Base-by-base conservation (phyloP, 1,140 invertebrate genomes). In the Varroa destructor region DNA sequence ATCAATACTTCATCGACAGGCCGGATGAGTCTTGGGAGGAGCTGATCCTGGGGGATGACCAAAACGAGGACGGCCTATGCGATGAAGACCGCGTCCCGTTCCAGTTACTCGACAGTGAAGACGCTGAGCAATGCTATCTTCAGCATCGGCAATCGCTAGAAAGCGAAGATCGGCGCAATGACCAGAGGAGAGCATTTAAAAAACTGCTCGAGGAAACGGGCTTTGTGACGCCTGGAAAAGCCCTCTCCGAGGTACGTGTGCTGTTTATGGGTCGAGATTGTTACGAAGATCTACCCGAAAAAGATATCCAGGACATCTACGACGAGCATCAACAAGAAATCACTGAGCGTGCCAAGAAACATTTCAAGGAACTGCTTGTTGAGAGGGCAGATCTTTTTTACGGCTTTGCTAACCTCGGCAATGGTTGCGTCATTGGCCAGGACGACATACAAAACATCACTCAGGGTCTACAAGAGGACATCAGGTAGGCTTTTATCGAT, bases 341-440 rank as follows among this genome's bases (percentile, higher is more conserved):
- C 70, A 89, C 91, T 77, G 87, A 91, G 76, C 86, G 88, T 77
- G 91, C 93, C 43, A 91, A 93, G 79, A 86, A 89, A 74, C 93
- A 95, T 80, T 93, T 96, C 78, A 80, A 93, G 83, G 94, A 97
- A 82, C 80, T 97, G 58, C 81, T 97, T 61, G 80, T 95, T 77
- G 95, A 97, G 80, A 89, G 95, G 79, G 91, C 92, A 0, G 90
- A 94, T 79, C 81, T 96, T 67, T 97, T 98, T 84, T 89, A 92
- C 79, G 90, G 93, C 79, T 90, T 93, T 77, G 91, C 91, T 78
- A 89, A 88, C 77, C 87, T 91, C 76, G 90, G 90, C 73, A 89
- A 90, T 3, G 87, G 89, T 25, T 89, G 88, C 55, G 91, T 90
- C 36, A 89, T 96, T 73, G 95, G 91, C 0, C 91, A 93, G 79